Percentiles rank a stretch among this genome's conserved stretches.
These are phyloP conservation scores for Drepanosiphum platanoidis DNA, from an alignment of 2,888 invertebrate species.

Conservation along the genomic window DNA sequence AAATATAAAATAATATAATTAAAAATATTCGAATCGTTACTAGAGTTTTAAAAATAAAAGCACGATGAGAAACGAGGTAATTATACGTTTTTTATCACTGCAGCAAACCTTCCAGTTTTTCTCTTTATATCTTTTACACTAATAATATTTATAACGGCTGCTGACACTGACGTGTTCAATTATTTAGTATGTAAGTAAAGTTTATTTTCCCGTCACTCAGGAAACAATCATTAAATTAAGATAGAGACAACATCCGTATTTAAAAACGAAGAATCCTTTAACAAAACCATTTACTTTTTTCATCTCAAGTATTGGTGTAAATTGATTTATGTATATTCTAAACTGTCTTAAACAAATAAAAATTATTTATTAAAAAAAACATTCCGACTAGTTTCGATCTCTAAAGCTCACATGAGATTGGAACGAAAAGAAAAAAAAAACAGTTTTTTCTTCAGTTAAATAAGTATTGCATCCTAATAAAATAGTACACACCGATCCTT, in stretches of 20 bases:
- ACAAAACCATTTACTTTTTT: not conserved
- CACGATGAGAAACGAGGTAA: not conserved
- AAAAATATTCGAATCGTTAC: not conserved
- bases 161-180: not conserved
- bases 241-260: constrained; percentile 3
- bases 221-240: not conserved
- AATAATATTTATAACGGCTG: not conserved
- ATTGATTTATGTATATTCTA: not conserved
- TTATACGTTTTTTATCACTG: not conserved
- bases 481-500: not conserved
- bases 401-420: not conserved
- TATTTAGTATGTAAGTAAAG: not conserved
- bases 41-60: not conserved
- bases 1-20: too few relatives aligned
- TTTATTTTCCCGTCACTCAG: not conserved
- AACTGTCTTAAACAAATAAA: not conserved
- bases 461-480: not conserved
- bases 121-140: not conserved
- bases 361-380: not conserved
- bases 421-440: constrained; percentile 20
- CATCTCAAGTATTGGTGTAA: not conserved
- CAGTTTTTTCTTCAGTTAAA: constrained; percentile 25
- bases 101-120: not conserved
- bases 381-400: not conserved
- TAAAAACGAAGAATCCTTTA: not conserved